Conservation (phyloP, 2,797 vertebrate species). For the Dallia pectoralis region DNA sequence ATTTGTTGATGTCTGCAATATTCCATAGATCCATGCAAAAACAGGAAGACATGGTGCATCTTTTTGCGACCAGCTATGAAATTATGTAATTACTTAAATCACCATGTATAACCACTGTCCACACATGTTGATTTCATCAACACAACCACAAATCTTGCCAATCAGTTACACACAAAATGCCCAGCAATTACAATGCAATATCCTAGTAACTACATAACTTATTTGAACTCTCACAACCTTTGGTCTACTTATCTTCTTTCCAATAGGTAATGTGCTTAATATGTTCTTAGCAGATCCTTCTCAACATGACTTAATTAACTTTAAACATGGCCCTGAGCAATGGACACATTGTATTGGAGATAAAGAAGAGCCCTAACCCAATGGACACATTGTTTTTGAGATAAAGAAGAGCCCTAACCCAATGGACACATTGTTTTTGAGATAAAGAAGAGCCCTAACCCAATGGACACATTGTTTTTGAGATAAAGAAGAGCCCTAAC, state of each 20-base stretch:
- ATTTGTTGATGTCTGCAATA: conserved; percentile 44
- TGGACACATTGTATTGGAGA: too few relatives aligned
- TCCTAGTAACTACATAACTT: conserved; percentile 25
- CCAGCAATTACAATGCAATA: conserved; percentile 45
- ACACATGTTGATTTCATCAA: neutral
- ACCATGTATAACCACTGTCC: conserved; percentile 23
- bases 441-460: too few relatives aligned
- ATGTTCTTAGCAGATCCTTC: conserved; percentile 25
- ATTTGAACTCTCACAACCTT: neutral
- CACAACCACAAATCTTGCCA: neutral
- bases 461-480: too few relatives aligned
- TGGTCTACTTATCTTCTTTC: neutral
- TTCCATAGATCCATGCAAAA: conserved; percentile 35
- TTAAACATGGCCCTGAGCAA: neutral
- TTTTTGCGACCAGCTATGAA: conserved; percentile 54
- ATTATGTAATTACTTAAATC: conserved; percentile 42
- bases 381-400: too few relatives aligned
- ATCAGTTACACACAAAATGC: neutral
- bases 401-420: too few relatives aligned
- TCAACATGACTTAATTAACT: conserved; percentile 7
- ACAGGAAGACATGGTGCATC: conserved; percentile 57
- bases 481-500: too few relatives aligned
- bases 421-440: too few relatives aligned
- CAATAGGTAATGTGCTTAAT: conserved; percentile 11
- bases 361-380: too few relatives aligned